Percentiles rank a stretch among this genome's conserved stretches.
Conservation (phyloP, 2,113 vertebrate genomes). For the Prinia subflava region DNA sequence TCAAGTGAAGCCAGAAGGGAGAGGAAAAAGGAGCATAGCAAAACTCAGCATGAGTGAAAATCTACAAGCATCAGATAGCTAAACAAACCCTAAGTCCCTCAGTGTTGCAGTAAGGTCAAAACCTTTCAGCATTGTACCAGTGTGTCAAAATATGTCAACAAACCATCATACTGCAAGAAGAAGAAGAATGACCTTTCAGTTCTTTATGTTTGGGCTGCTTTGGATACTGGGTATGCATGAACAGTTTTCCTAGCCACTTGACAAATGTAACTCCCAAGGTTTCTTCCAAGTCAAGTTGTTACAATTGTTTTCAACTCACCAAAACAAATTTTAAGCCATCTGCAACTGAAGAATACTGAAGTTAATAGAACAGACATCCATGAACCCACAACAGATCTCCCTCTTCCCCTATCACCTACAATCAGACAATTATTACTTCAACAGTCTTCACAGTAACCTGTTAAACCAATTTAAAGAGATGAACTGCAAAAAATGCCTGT, state of each 20-base stretch:
- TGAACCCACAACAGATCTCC: not conserved
- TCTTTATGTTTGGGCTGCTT: constrained; percentile 70
- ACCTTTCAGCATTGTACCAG: constrained; percentile 71
- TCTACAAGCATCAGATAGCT: constrained; percentile 8
- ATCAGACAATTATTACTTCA: not conserved
- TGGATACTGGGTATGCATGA: constrained; percentile 73
- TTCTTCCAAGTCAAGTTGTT: constrained; percentile 61
- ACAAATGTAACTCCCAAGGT: constrained; percentile 73
- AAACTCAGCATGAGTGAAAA: constrained; percentile 26
- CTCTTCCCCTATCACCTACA: not conserved
- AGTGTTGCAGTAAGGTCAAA: constrained; percentile 72
- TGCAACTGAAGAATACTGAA: not conserved
- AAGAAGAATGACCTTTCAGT: constrained; percentile 81
- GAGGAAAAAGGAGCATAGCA: not conserved
- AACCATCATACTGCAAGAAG: constrained; percentile 75
- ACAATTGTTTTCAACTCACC: constrained; percentile 39
- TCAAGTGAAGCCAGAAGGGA: not conserved
- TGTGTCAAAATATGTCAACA: constrained; percentile 86
- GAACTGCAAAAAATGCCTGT: not conserved
- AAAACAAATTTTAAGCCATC: constrained; percentile 42
- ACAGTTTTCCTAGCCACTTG: constrained; percentile 65
- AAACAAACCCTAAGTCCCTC: constrained; percentile 54
- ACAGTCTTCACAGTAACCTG: not conserved
- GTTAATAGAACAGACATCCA: not conserved
- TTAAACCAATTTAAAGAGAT: not conserved